These are phyloP conservation scores for Antedon mediterranea DNA, from an alignment of 53 echinoderm and acorn worm species.

Conservation along the genomic window DNA sequence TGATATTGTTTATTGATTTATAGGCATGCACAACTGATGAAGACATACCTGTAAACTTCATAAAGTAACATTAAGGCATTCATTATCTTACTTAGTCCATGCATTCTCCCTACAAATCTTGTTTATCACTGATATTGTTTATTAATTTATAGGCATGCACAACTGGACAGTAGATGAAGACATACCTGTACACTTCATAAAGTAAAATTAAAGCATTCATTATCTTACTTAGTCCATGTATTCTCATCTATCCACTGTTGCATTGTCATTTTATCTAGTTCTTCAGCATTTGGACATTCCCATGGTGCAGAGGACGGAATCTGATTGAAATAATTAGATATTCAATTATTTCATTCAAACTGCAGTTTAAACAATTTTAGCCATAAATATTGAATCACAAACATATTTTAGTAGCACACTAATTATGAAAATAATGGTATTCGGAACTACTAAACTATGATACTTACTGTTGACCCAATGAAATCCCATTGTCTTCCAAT, in stretches of 20 bases:
- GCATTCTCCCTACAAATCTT: too few relatives aligned
- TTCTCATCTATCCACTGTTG: slow-evolving; percentile 58
- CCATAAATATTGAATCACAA: not conserved
- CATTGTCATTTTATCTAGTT: slow-evolving; percentile 57
- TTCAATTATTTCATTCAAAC: too few relatives aligned
- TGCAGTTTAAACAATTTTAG: not conserved
- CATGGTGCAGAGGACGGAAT: slow-evolving; percentile 52
- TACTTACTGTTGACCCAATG: slow-evolving; percentile 42
- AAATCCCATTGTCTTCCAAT: slow-evolving; percentile 27
- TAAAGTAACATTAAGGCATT: not conserved
- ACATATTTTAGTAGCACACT: not conserved
- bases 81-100: slow-evolving; percentile 39
- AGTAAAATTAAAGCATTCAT: not conserved
- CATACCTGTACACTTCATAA: too few relatives aligned
- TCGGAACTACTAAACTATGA: too few relatives aligned
- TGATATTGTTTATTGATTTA: too few relatives aligned
- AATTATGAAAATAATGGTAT: too few relatives aligned
- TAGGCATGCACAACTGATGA: too few relatives aligned
- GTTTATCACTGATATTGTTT: too few relatives aligned
- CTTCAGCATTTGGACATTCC: slow-evolving; percentile 56
- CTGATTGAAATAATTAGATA: too few relatives aligned
- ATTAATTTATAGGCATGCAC: too few relatives aligned
- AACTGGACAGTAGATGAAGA: too few relatives aligned
- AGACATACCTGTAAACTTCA: too few relatives aligned
- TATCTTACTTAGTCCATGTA: slow-evolving; percentile 44